phyloP scores from a whole-genome alignment of 2,797 vertebrate genomes.

The Microchirus variegatus region DNA sequence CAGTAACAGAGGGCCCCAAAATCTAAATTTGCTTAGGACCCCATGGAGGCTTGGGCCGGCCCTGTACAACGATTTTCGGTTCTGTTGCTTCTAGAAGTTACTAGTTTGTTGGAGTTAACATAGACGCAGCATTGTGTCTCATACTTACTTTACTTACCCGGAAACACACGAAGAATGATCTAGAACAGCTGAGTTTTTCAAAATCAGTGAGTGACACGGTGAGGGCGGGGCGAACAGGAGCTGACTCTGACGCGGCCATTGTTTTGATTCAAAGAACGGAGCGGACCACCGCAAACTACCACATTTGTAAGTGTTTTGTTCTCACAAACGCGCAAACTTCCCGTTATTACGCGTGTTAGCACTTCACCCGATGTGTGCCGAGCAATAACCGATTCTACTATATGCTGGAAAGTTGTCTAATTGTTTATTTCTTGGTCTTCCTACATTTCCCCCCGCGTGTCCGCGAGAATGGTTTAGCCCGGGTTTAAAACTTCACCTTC shows the following conservation, averaged over 20 bases:
- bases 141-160: too few relatives aligned
- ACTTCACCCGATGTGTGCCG: too few relatives aligned
- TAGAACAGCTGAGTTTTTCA: not conserved
- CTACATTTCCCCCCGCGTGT: not conserved
- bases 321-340: not conserved
- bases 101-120: too few relatives aligned
- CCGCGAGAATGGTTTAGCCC: not conserved
- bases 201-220: not conserved
- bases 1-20: too few relatives aligned
- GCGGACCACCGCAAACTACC: conserved; percentile 29
- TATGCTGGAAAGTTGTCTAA: too few relatives aligned
- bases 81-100: not conserved
- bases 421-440: not conserved
- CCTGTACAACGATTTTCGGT: too few relatives aligned
- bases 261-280: conserved; percentile 66
- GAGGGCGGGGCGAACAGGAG: not conserved
- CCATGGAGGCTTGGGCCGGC: too few relatives aligned
- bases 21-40: too few relatives aligned
- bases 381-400: too few relatives aligned
- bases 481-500: not conserved
- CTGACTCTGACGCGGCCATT: conserved; percentile 34
- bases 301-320: not conserved
- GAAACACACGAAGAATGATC: too few relatives aligned
- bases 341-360: too few relatives aligned
- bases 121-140: too few relatives aligned